Evolutionary conservation across 2,797 vertebrate species (phyloP).

Genomic region (Taenioides sp.): DNA sequence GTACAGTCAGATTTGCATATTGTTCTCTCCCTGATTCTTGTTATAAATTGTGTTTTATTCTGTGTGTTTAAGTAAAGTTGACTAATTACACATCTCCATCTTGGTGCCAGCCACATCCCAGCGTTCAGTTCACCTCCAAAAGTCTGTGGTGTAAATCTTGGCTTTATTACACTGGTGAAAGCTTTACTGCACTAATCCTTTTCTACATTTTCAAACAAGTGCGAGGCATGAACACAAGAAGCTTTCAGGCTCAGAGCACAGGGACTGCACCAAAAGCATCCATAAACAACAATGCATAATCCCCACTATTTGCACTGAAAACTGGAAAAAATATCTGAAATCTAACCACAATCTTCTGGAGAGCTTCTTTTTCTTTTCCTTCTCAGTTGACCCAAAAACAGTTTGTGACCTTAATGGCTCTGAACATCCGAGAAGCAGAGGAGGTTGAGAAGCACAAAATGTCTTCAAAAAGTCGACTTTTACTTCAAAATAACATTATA

Average conservation of each 20-base stretch:
- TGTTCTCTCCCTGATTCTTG: neutral
- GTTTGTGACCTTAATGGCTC: no score
- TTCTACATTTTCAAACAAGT: neutral
- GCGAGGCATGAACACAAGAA: neutral
- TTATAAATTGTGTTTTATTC: neutral
- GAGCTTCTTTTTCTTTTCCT: neutral
- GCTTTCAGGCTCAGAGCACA: neutral
- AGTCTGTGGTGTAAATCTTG: neutral
- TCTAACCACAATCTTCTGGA: neutral
- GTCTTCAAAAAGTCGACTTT: no score
- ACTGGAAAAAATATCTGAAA: neutral
- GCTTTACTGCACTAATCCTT: neutral
- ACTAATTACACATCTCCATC: neutral
- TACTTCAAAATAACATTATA: no score
- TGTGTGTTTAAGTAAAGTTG: constrained; percentile 1
- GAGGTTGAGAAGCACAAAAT: no score
- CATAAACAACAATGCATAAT: neutral
- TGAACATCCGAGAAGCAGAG: no score
- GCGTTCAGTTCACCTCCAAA: neutral
- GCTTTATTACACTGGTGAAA: neutral
- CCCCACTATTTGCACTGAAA: neutral
- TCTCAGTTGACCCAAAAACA: constrained; percentile 33
- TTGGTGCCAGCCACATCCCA: neutral
- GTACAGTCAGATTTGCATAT: neutral
- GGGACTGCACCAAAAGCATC: neutral